Base-by-base conservation (phyloP, 2,113 vertebrate genomes). In the Mustela lutreola region DNA sequence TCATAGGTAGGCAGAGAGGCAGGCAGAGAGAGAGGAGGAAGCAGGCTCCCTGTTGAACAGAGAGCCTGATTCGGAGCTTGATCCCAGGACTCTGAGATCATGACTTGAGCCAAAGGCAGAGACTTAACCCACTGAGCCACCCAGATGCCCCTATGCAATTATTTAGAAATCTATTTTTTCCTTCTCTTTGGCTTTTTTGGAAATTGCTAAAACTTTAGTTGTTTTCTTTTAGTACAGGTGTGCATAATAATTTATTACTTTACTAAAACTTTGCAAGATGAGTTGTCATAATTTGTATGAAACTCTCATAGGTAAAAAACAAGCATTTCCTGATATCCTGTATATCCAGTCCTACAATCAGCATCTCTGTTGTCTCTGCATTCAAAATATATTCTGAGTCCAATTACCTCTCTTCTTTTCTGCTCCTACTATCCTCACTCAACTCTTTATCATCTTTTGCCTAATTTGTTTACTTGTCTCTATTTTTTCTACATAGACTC, bases 141-240 rank as follows among this genome's bases (percentile, higher is more conserved):
- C 15, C 50, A 53, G 50, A 15, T 1, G 1, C 15, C 50, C 14
- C 14, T 15, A 53, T 53, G 50, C 50, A 86, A 26, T 58, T 95
- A 73, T 70, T 96, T 94, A 65, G 53, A 96, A 89, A 87, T 71
- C 7, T 76, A 24, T 21, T 76, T 85, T 70, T 82, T 33, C 50
- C 63, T 86, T 76, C 24, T 78, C 28, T 88, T 56, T 67, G 83
- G 42, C 5, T 94, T 91, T 45, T 14, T 31, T 89, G 24, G 31
- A 92, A 89, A 36, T 78, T 84, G 4, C 48, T 63, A 22, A 79
- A 83, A 62, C 16, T 80, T 83, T 36, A 39, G 11, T 48, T 62
- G 48, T 81, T 82, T 92, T 81, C 48, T 83, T 60, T 94, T 36
- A 78, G 18, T 16, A 14, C n/a, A 83, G 50, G 7, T 76, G 7